A percentile compares a stretch with the other conserved stretches of the same genome.
These are phyloP conservation scores for Accipiter virgatus DNA, from an alignment of 2,113 vertebrate species.

Conservation along the genomic window DNA sequence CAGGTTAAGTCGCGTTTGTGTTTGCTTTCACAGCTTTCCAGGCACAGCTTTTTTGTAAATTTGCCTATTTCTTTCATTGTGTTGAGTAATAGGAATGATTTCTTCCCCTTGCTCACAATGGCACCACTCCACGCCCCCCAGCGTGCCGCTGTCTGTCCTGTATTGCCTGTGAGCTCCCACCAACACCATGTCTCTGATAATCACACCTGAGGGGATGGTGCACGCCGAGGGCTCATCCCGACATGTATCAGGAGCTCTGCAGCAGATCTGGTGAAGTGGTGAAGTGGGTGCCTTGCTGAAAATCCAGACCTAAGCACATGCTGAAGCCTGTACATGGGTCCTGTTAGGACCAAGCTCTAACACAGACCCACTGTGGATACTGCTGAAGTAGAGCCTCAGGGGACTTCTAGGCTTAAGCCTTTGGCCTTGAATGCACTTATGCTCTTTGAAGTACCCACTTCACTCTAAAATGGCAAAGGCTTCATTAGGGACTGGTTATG, in stretches of 20 bases:
- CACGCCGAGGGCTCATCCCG: background rate
- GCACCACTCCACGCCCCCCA: rapidly evolving
- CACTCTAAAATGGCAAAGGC: background rate
- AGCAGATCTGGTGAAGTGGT: background rate
- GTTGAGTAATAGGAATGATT: background rate
- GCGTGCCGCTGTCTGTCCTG: background rate
- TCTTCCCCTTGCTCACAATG: rapidly evolving
- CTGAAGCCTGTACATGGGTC: background rate
- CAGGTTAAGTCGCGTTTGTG: background rate
- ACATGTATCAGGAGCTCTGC: background rate
- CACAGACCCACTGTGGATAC: background rate
- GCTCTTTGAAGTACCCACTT: background rate
- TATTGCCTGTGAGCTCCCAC: background rate
- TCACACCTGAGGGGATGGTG: background rate
- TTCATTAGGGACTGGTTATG: background rate
- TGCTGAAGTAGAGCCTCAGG: background rate
- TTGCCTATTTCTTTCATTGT: background rate
- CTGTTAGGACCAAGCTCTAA: background rate
- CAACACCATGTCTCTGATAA: background rate
- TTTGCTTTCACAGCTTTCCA: background rate
- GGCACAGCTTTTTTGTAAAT: background rate
- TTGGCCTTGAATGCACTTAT: background rate
- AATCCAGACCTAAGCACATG: background rate
- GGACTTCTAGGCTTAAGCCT: background rate
- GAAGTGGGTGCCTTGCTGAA: background rate